Evolutionary conservation across 2,888 invertebrate genomes (phyloP).

Genomic region (Alcis repandata): DNA sequence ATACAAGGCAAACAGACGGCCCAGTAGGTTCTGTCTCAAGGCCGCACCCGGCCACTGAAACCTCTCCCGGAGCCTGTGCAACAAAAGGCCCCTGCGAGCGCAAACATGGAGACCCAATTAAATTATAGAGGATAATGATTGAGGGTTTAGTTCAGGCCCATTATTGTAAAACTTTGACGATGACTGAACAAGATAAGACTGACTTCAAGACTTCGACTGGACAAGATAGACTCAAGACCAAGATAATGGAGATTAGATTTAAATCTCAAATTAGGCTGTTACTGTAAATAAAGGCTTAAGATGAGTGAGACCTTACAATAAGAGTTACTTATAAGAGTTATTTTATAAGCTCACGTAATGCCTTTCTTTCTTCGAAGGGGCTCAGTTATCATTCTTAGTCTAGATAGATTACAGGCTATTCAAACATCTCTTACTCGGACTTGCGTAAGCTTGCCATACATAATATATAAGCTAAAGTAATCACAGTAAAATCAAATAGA

Average conservation of each 20-base stretch:
- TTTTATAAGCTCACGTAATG: not conserved
- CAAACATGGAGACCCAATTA: not conserved
- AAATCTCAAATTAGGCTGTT: not conserved
- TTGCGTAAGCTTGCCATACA: too few species aligned
- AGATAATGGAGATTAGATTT: not conserved
- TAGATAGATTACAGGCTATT: not conserved
- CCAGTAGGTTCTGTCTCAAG: constrained; percentile 16
- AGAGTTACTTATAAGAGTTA: not conserved
- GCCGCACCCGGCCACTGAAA: constrained; percentile 19
- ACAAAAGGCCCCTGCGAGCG: constrained; percentile 18
- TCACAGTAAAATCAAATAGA: too few species aligned
- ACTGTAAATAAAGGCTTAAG: not conserved
- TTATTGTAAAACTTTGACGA: not conserved
- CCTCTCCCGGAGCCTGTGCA: constrained; percentile 21
- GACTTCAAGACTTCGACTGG: not conserved
- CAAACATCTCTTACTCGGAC: too few species aligned
- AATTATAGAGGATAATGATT: constrained; percentile 2
- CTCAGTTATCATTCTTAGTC: not conserved
- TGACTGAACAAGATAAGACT: too few species aligned
- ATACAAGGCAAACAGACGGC: not conserved
- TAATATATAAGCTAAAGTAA: too few species aligned
- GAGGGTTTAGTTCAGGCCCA: not conserved
- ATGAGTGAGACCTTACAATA: not conserved
- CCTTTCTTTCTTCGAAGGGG: not conserved
- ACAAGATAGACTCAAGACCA: not conserved